A percentile compares a stretch with the other conserved stretches of the same genome.
Conservation (phyloP, 2,113 vertebrate genomes). For the Odontesthes bonariensis region DNA sequence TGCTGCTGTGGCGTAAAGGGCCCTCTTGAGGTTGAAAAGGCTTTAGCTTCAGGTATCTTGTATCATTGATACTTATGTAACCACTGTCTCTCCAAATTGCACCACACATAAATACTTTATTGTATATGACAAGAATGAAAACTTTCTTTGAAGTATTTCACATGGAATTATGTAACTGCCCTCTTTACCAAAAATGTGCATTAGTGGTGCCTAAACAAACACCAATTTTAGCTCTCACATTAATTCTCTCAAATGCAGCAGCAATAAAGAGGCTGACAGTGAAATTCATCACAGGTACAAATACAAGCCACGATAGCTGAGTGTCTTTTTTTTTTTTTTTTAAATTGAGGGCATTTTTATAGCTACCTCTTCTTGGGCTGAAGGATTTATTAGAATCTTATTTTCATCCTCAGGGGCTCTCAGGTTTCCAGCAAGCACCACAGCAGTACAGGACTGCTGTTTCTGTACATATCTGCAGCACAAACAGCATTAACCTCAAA, state of each 20-base stretch:
- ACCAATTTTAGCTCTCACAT: slow-evolving; percentile 13
- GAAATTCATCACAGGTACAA: slow-evolving; percentile 33
- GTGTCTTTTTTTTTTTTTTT: slow-evolving; percentile 57
- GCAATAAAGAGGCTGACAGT: slow-evolving; percentile 20
- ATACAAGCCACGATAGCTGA: slow-evolving; percentile 48
- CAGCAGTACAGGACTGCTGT: slow-evolving; percentile 29
- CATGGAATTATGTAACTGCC: slow-evolving; percentile 12
- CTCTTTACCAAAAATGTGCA: neutral
- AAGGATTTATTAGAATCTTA: slow-evolving; percentile 73
- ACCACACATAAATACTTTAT: slow-evolving; percentile 14
- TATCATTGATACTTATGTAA: slow-evolving; percentile 4
- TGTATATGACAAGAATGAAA: slow-evolving; percentile 9
- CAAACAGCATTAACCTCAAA: slow-evolving; percentile 26
- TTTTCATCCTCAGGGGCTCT: slow-evolving; percentile 58
- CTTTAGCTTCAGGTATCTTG: slow-evolving; percentile 2
- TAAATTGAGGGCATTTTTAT: slow-evolving; percentile 57
- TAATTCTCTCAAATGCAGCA: slow-evolving; percentile 23
- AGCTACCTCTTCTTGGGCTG: slow-evolving; percentile 38
- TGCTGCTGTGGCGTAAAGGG: neutral
- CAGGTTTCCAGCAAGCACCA: slow-evolving; percentile 35
- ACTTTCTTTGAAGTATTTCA: slow-evolving; percentile 8
- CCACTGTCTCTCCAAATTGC: slow-evolving; percentile 2
- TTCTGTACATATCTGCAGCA: slow-evolving; percentile 51
- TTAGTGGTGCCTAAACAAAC: slow-evolving; percentile 31
- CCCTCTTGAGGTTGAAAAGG: neutral